Conservation (phyloP, 2,797 vertebrate genomes). For the Lophura swinhoii region DNA sequence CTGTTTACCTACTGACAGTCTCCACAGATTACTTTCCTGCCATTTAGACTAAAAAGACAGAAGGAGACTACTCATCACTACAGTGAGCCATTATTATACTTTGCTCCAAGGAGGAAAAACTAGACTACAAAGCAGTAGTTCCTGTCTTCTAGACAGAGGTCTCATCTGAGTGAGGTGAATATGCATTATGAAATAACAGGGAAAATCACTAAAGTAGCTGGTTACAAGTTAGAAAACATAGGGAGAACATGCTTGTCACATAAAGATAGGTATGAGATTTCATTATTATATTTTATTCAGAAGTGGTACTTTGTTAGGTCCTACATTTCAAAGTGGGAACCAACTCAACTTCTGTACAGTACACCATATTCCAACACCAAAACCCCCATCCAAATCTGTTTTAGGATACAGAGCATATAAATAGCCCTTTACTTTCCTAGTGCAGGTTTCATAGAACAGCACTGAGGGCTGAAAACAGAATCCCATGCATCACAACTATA, state of each 20-base stretch:
- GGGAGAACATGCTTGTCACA: background rate
- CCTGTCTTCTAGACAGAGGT: background rate
- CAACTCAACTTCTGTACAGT: background rate
- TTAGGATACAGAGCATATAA: background rate
- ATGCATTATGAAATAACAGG: background rate
- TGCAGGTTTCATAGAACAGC: background rate
- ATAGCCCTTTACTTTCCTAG: background rate
- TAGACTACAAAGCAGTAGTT: conserved; percentile 8
- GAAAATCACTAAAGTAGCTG: background rate
- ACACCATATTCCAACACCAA: background rate
- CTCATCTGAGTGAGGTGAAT: background rate
- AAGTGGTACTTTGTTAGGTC: conserved; percentile 3
- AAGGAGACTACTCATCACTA: background rate
- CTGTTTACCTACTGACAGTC: background rate
- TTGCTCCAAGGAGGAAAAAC: background rate
- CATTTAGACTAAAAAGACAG: background rate
- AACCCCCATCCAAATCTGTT: background rate
- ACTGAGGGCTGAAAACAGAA: background rate
- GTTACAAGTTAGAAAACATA: background rate
- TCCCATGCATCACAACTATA: background rate
- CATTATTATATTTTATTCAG: background rate
- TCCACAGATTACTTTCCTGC: background rate
- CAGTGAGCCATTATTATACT: background rate
- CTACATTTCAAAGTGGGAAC: background rate
- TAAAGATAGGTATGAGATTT: background rate